Conservation (phyloP, 2,888 invertebrate genomes). For the Archips crataeganus region DNA sequence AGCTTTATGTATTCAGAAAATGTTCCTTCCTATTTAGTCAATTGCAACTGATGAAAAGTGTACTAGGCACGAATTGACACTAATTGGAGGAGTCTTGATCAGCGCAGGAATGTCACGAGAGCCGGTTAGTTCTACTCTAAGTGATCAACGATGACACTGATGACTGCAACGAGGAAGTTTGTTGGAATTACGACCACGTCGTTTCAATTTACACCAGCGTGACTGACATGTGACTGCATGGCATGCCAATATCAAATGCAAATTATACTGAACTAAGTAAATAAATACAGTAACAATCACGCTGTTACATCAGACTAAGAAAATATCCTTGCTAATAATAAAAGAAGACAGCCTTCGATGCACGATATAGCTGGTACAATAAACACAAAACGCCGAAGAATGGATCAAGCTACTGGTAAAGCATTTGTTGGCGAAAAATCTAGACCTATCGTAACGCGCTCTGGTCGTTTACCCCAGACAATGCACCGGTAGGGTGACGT, state of each 20-base stretch:
- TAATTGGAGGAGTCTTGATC: constrained; percentile 34
- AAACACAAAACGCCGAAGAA: background rate
- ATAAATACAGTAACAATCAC: background rate
- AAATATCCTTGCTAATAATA: background rate
- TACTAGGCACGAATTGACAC: constrained; percentile 27
- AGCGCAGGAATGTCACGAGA: constrained; percentile 21
- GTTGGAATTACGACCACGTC: constrained; percentile 29
- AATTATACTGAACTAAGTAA: background rate
- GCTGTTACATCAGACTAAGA: background rate
- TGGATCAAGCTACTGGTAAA: constrained; percentile 9
- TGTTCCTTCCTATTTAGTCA: constrained; percentile 9
- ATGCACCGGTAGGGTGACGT: constrained; percentile 69
- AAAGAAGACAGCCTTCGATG: background rate
- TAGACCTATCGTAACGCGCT: constrained; percentile 80
- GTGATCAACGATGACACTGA: constrained; percentile 37
- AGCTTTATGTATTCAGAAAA: background rate
- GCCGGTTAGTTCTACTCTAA: constrained; percentile 23
- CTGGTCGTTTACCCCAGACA: constrained; percentile 74
- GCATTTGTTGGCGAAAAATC: constrained; percentile 38
- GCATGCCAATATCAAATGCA: background rate
- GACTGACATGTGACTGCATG: constrained; percentile 8
- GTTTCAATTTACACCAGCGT: constrained; percentile 24
- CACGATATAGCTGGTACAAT: background rate
- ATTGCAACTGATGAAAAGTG: constrained; percentile 12
- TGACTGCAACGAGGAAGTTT: constrained; percentile 25